phyloP scores from a whole-genome alignment of 2,888 invertebrate genomes.

The Coelogynopora nodosa region DNA sequence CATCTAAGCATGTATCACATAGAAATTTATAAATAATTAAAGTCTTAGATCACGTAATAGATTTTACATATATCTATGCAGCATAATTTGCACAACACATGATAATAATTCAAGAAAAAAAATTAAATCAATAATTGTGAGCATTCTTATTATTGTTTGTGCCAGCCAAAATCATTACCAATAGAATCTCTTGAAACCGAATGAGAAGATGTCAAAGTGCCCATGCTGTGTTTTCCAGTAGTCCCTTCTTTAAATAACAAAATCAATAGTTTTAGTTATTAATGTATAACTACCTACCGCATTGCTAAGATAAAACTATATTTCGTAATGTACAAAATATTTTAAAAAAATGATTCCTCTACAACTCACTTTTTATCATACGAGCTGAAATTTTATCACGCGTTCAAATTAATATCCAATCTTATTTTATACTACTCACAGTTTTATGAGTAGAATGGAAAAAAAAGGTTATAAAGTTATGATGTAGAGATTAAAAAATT shows the following conservation, averaged over 20 bases:
- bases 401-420: background rate
- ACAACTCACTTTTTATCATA: background rate
- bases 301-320: too few species aligned
- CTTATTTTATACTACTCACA: background rate
- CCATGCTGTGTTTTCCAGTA: background rate
- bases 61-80: too few species aligned
- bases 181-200: background rate
- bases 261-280: background rate
- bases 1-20: too few species aligned
- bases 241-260: background rate
- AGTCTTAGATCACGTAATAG: too few species aligned
- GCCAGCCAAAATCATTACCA: too few species aligned
- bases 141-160: too few species aligned
- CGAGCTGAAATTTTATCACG: background rate
- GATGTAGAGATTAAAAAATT: background rate
- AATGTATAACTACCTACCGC: too few species aligned
- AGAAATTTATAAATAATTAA: too few species aligned
- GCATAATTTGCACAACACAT: too few species aligned
- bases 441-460: background rate
- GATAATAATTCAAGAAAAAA: too few species aligned
- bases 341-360: background rate
- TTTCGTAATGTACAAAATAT: too few species aligned
- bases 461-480: background rate
- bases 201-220: background rate
- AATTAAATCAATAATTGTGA: too few species aligned